Percentiles rank a stretch among this genome's conserved stretches.
Conservation (phyloP, 2,888 invertebrate species). For the Tortricodes alternella region DNA sequence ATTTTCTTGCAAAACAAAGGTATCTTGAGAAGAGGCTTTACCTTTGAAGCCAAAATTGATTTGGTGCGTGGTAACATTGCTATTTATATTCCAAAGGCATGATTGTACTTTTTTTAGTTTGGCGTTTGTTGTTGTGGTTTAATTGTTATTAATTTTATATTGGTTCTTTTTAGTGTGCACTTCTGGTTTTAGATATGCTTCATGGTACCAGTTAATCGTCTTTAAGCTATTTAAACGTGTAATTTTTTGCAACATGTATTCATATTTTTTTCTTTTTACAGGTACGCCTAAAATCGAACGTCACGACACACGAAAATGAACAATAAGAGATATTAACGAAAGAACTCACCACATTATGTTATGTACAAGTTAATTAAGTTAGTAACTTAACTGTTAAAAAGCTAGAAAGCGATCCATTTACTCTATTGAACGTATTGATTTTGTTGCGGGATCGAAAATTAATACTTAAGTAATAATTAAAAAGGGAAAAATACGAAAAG, state of each 20-base stretch:
- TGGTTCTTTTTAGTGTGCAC: slow-evolving; percentile 29
- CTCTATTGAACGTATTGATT: slow-evolving; percentile 10
- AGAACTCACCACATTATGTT: slow-evolving; percentile 55
- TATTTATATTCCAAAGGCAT: not conserved
- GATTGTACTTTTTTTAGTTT: not conserved
- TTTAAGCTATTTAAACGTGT: slow-evolving; percentile 24
- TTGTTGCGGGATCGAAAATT: not conserved
- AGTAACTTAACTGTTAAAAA: slow-evolving; percentile 31
- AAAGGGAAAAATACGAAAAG: not conserved
- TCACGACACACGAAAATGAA: slow-evolving; percentile 53
- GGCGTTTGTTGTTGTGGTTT: not conserved
- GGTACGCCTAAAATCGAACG: slow-evolving; percentile 72
- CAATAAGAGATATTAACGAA: slow-evolving; percentile 52
- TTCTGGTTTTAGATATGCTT: slow-evolving; percentile 40
- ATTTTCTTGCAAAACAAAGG: no score
- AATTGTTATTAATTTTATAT: slow-evolving; percentile 31
- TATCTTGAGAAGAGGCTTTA: no score
- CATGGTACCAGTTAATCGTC: slow-evolving; percentile 61
- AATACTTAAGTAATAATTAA: not conserved
- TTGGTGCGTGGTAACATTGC: not conserved
- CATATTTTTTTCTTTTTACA: slow-evolving; percentile 46
- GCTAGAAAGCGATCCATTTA: slow-evolving; percentile 10
- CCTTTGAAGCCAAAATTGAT: no score
- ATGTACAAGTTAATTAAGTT: slow-evolving; percentile 62
- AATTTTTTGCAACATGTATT: slow-evolving; percentile 28